These are phyloP conservation scores for Mythimna lalbum DNA, from an alignment of 2,888 invertebrate species.

Conservation along the genomic window DNA sequence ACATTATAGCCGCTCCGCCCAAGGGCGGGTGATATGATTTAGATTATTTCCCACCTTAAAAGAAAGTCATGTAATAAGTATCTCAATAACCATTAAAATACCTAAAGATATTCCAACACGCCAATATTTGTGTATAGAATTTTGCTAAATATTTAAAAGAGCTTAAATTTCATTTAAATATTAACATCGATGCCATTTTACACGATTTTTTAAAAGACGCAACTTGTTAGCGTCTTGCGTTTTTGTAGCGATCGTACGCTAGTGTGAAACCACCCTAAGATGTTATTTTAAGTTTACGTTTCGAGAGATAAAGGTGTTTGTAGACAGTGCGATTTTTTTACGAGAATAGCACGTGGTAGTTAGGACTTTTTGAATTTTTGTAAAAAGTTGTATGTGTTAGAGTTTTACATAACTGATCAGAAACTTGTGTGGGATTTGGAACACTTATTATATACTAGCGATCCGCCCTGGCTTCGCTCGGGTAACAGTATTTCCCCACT, in stretches of 20 bases:
- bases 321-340: slow-evolving; percentile 42
- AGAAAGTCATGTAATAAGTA: background rate
- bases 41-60: no score
- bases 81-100: background rate
- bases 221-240: slow-evolving; percentile 28
- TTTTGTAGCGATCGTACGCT: slow-evolving; percentile 35
- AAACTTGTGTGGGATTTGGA: no score
- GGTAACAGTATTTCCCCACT: no score
- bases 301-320: slow-evolving; percentile 21
- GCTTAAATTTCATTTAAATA: slow-evolving; percentile 62
- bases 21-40: no score
- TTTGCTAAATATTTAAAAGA: slow-evolving; percentile 60
- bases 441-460: no score
- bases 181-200: slow-evolving; percentile 61
- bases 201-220: slow-evolving; percentile 39
- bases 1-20: no score
- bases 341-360: background rate
- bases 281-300: slow-evolving; percentile 46
- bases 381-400: no score
- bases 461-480: no score
- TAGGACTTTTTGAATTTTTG: background rate
- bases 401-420: no score
- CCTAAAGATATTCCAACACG: slow-evolving; percentile 49
- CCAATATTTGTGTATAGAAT: slow-evolving; percentile 49
- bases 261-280: slow-evolving; percentile 39